Evolutionary conservation across 2,797 vertebrate genomes (phyloP), one percentile per base, ranked within the genome.

Genomic region (Poecilia gillii): DNA sequence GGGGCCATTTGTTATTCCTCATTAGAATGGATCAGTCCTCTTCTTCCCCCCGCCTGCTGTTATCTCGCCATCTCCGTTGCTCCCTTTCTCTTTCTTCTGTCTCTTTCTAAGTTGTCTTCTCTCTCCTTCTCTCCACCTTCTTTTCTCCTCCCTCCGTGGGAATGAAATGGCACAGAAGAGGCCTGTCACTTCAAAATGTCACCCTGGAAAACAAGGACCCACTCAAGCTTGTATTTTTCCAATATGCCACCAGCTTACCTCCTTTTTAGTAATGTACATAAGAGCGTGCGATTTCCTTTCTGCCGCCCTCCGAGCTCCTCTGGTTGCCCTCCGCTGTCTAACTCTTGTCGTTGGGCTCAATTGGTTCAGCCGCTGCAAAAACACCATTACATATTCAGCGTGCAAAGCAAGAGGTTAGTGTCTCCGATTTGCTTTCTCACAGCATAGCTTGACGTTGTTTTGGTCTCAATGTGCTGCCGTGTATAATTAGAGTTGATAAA

Each of bases 1-100:
- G 81, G 82, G 84, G 88, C 86, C 89, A 92, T 94, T 94, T 95
- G 94, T 94, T 95, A 93, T 94, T 95, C 91, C 93, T 96, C 93
- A 95, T 95, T 94, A 95, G 90, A 95, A 94, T 93, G 94, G 89
- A 94, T 93, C 88, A 89, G 85, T 90, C 90, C 80, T 83, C 84
- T 77, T 85, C 74, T 85, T 45, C 36, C 53, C 41, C 66, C 59
- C 80, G 66, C 77, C 79, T 83, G 72, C 76, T 81, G 85, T 83
- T 84, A 83, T 91, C 89, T 84, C 73, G 74, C 83, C 72, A 87
- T 91, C 90, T 85, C 71, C n/a, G 23, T 16, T n/a, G 45, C 80
- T 78, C 73, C 79, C 84, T 88, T 82, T 85, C 76, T 83, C 66
- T 88, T 85, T 81, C 79, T 85, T 81, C 49, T 1, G 0, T 43